Evolutionary conservation across 2,113 vertebrate species (phyloP).

Genomic region (Zosterops hypoxanthus): DNA sequence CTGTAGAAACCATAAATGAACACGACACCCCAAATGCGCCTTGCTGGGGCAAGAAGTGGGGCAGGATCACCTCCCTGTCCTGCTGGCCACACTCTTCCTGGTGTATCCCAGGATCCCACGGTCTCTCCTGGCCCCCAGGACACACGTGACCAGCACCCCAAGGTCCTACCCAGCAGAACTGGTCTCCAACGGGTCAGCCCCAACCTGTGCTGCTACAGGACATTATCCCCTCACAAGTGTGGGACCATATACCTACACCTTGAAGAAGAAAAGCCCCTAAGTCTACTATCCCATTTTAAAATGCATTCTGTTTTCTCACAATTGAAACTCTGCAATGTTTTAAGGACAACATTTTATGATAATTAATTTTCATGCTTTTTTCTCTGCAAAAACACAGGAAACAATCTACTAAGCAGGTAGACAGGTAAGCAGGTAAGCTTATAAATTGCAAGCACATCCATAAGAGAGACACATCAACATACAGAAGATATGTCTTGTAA

Average conservation of each 20-base stretch:
- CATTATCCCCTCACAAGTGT: rapidly evolving
- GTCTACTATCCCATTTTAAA: background rate
- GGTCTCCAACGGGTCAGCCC: background rate
- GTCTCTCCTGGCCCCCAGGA: background rate
- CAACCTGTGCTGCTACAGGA: background rate
- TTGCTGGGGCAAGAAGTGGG: background rate
- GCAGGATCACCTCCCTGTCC: background rate
- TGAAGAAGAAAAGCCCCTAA: background rate
- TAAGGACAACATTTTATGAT: background rate
- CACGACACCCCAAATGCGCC: background rate
- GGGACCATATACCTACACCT: background rate
- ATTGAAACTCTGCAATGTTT: background rate
- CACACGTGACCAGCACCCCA: background rate
- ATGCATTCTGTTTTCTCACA: background rate
- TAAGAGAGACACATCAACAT: background rate
- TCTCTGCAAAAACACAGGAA: background rate
- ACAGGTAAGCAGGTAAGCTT: background rate
- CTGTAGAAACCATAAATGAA: background rate
- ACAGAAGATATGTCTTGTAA: background rate
- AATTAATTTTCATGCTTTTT: background rate
- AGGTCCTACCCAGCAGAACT: background rate
- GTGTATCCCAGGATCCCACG: background rate
- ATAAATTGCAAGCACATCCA: background rate
- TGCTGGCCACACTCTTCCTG: background rate
- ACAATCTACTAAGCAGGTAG: background rate